phyloP scores from a whole-genome alignment of 1,140 invertebrate species.

The Drosophila elegans region DNA sequence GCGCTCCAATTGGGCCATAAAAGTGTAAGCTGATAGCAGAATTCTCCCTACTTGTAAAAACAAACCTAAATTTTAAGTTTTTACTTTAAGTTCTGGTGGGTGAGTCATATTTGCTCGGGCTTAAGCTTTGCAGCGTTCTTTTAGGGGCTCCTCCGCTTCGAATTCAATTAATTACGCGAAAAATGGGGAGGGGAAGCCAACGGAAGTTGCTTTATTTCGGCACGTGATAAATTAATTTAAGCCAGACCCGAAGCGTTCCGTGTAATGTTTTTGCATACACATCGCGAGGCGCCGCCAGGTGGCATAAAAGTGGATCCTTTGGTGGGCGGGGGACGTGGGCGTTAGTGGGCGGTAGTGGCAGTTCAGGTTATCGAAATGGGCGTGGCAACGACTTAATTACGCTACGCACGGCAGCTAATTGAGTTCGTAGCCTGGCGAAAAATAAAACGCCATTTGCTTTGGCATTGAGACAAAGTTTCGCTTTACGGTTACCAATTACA shows the following conservation, averaged over 20 bases:
- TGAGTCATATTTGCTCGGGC: slow-evolving; percentile 11
- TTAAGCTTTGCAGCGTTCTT: slow-evolving; percentile 20
- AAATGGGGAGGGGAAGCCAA: slow-evolving; percentile 28
- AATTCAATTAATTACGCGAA: slow-evolving; percentile 76
- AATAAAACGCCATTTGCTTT: slow-evolving; percentile 59
- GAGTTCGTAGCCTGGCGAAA: slow-evolving; percentile 54
- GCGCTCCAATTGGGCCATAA: slow-evolving; percentile 31
- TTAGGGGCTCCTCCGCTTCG: slow-evolving; percentile 27
- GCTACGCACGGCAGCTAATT: slow-evolving; percentile 64
- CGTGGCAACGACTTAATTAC: slow-evolving; percentile 65
- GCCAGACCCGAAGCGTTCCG: slow-evolving; percentile 54
- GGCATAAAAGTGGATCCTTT: slow-evolving; percentile 16
- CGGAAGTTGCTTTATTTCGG: slow-evolving; percentile 70
- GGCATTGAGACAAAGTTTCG: slow-evolving; percentile 47
- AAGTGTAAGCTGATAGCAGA: slow-evolving; percentile 45
- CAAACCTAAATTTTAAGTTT: slow-evolving; percentile 39
- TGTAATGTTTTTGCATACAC: slow-evolving; percentile 66
- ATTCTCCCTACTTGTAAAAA: slow-evolving; percentile 6
- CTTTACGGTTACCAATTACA: slow-evolving; percentile 53
- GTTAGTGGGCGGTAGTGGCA: slow-evolving; percentile 5
- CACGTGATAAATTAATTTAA: slow-evolving; percentile 81
- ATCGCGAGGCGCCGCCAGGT: slow-evolving; percentile 17
- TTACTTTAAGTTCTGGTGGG: slow-evolving; percentile 13
- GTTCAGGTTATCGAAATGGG: slow-evolving; percentile 33
- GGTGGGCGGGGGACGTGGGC: slow-evolving; percentile 11